Conservation (phyloP, 2,113 vertebrate genomes). For the Strigops habroptila region DNA sequence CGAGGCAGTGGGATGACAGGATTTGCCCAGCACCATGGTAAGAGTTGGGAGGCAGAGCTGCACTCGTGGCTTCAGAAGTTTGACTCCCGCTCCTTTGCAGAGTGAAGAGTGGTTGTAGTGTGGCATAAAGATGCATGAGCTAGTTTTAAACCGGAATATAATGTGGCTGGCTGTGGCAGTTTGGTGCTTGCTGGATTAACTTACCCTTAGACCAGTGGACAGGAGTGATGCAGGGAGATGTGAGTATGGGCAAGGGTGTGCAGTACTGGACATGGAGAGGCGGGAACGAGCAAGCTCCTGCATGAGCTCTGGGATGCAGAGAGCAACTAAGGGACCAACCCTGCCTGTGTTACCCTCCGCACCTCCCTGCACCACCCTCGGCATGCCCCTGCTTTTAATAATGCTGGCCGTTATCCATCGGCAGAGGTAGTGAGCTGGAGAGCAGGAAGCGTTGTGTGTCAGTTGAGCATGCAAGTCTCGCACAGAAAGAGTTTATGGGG, state of each 20-base stretch:
- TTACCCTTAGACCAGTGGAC: background rate
- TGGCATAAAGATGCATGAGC: background rate
- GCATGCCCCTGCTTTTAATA: background rate
- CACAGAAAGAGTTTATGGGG: background rate
- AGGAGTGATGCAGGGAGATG: background rate
- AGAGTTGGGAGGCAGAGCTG: constrained; percentile 43
- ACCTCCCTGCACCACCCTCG: background rate
- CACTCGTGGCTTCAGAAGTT: background rate
- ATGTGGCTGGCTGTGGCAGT: background rate
- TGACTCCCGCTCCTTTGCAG: background rate
- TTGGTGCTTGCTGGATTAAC: background rate
- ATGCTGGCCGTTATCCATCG: background rate
- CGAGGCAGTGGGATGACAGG: constrained; percentile 39
- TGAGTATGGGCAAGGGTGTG: background rate
- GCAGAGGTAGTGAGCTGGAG: constrained; percentile 20
- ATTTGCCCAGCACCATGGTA: constrained; percentile 42
- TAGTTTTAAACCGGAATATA: background rate
- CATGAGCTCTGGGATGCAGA: background rate
- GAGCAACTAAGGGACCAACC: background rate
- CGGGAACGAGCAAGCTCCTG: background rate
- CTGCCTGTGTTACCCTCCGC: background rate
- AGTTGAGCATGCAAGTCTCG: background rate
- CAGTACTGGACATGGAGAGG: background rate
- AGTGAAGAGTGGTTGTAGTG: background rate
- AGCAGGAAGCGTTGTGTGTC: background rate